Evolutionary conservation across 2,113 vertebrate species (phyloP), one percentile per base, ranked within the genome.

Genomic region (Muscicapa adusta): DNA sequence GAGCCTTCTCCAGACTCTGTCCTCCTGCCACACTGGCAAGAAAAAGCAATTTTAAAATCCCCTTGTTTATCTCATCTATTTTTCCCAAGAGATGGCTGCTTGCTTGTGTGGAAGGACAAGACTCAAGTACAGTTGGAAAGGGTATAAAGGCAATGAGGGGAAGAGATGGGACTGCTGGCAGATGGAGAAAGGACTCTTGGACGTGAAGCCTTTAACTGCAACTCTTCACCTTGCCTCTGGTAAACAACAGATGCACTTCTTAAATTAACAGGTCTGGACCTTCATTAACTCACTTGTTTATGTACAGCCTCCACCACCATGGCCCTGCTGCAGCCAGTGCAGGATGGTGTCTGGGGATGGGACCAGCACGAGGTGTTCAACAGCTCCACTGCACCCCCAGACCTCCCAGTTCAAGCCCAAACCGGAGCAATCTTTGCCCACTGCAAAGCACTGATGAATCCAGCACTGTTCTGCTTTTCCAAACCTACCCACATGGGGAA

Each of bases 1-100:
- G 66, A 87, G 93, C 45, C 38, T 94, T 87, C 81, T 88, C 71
- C 85, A 83, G 63, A 54, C 78, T 79, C 66, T 74, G 71, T 93
- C 82, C 71, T 85, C 82, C 78, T 7, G 36, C 5, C 3, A 83
- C 0, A 2, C 74, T 74, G 56, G 71, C 93, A 80, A 91, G 60
- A 48, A 88, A 76, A 70, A 60, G 13, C 22, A 6, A 71, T 70
- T 94, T 90, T 34, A 42, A 92, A 82, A 93, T 67, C 58, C 19
- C 34, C 78, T 79, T 76, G 38, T 96, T 95, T 83, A 95, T 88
- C 40, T 38, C 72, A 77, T 80, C 40, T 77, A 31, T 71, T 83
- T 78, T 56, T 80, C 63, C 74, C 76, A 36, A 3, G 58, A 89
- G 62, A 82, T 29, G 29, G 47, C 45, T 85, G 23, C 68, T 91